Conservation (phyloP, 2,113 vertebrate genomes). For the Penelope pileata region DNA sequence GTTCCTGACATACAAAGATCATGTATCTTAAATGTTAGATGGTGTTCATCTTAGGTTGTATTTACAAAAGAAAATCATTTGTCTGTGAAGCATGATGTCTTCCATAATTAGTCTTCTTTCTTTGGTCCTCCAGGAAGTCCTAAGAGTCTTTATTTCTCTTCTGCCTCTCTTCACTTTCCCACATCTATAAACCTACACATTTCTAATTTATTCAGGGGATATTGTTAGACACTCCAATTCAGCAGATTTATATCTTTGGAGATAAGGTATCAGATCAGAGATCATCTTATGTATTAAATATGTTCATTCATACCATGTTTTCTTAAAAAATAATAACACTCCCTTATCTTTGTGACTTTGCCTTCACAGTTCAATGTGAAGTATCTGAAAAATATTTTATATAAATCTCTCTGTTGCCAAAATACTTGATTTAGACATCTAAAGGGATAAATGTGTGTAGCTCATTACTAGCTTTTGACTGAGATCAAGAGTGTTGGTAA, state of each 20-base stretch:
- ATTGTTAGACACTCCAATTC: neutral
- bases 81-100: neutral
- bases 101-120: neutral
- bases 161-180: neutral
- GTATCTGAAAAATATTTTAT: neutral
- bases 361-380: neutral
- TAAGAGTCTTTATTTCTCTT: neutral
- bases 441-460: neutral
- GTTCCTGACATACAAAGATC: neutral
- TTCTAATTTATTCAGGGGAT: neutral
- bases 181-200: neutral
- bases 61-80: neutral
- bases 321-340: neutral
- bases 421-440: neutral
- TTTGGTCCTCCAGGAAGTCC: neutral
- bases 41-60: neutral
- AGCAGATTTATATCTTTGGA: neutral
- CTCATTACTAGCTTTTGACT: neutral
- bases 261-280: neutral
- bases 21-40: neutral
- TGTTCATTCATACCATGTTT: neutral
- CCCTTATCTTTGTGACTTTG: neutral
- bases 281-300: neutral
- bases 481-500: neutral
- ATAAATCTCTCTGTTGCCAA: neutral